Evolutionary conservation across 2,888 invertebrate species (phyloP), one percentile per base, ranked within the genome.

Genomic region (Myathropa florea): DNA sequence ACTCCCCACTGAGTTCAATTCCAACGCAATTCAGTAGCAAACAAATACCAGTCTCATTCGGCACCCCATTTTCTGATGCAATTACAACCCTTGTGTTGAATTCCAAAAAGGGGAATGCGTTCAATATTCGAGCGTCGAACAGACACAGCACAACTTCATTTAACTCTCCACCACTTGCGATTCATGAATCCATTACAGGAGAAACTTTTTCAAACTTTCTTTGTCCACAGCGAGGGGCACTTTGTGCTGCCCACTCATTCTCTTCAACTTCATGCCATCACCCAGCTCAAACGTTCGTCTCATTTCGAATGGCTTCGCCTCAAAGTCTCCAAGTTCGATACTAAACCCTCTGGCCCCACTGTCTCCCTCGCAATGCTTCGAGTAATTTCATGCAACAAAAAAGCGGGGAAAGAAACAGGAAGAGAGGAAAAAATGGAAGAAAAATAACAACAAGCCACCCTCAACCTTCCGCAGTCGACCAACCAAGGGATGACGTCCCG

Each of bases 341-440:
- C 46, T 46, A 46, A 46, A 18, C 46, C n/a, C n/a, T 46, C 46
- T 7, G 9, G 18, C 6, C 46, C 7, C 18, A 18, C 18, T 4
- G 18, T 0, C 12, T 9, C 33, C 33, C 7, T 2, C 0, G 30
- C 33, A 33, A 33, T 33, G 46, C 7, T 18, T 18, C 2, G 18
- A 46, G 46, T 46, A 84, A 84, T 80, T 84, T 75, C 60, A 83
- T 71, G 65, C 79, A 84, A 65, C 75, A 70, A 70, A 76, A 53
- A 36, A 28, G 63, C 64, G 73, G 63, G 63, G 18, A 53, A 76
- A 63, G 12, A 21, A 39, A 10, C 30, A 26, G 10, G 67, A 57
- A 33, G 21, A 28, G 55, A 3, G 39, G 57, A 9, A 23, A 68
- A 36, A n/a, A 18, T 46, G 28, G 10, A 77, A 6, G 26, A n/a